Conservation (phyloP, 2,113 vertebrate species). For the Aphelocoma coerulescens region DNA sequence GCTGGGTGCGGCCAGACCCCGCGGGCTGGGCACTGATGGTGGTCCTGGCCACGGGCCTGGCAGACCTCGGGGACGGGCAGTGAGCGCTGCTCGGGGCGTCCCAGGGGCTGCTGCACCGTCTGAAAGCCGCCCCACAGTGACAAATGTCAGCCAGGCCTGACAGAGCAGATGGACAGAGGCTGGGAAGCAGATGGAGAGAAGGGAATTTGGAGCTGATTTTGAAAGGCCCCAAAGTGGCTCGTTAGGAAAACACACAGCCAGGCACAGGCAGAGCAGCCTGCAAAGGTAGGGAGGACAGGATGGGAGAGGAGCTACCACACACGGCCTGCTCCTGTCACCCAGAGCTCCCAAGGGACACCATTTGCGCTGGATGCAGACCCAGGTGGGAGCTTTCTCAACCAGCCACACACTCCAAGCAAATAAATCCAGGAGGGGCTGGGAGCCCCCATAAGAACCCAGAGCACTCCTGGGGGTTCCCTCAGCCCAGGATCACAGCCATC, state of each 20-base stretch:
- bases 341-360: not conserved
- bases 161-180: not conserved
- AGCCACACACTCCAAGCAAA: not conserved
- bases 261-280: not conserved
- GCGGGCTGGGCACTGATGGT: rapidly evolving
- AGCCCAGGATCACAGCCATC: not conserved
- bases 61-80: rapidly evolving
- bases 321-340: not conserved
- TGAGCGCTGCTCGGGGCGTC: rapidly evolving
- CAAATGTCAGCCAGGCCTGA: not conserved
- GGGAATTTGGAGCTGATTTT: not conserved
- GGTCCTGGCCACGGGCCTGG: rapidly evolving
- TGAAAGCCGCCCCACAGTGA: not conserved
- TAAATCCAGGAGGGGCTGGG: not conserved
- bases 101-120: not conserved
- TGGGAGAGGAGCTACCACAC: not conserved
- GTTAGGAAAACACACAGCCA: not conserved
- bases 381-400: not conserved
- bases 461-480: not conserved
- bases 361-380: not conserved
- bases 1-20: not conserved
- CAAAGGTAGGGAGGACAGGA: not conserved
- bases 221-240: not conserved
- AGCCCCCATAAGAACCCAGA: not conserved
- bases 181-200: not conserved